Conservation (phyloP, 2,797 vertebrate genomes). For the Furcifer pardalis region DNA sequence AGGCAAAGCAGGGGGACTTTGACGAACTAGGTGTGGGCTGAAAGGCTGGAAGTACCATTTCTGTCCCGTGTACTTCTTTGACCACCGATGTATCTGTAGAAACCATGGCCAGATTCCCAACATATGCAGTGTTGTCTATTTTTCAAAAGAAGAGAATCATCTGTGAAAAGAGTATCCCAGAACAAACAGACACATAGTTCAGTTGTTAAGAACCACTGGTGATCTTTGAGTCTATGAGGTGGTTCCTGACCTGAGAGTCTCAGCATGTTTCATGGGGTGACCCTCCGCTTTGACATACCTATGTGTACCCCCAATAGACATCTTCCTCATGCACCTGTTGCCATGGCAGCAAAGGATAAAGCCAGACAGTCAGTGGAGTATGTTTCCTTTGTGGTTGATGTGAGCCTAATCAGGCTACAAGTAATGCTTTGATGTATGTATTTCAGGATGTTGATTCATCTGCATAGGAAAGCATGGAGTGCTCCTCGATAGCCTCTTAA, state of each 20-base stretch:
- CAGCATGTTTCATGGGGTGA: not conserved
- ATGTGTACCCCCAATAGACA: not conserved
- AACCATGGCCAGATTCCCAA: not conserved
- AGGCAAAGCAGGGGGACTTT: too few relatives aligned
- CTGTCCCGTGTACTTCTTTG: not conserved
- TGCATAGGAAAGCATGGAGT: not conserved
- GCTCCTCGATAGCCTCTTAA: not conserved
- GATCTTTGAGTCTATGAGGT: too few relatives aligned
- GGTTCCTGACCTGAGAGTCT: not conserved
- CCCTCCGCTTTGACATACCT: not conserved
- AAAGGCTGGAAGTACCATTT: not conserved
- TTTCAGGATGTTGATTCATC: not conserved
- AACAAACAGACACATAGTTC: not conserved
- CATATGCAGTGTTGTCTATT: not conserved
- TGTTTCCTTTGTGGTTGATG: not conserved
- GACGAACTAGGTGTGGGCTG: not conserved
- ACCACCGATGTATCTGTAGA: not conserved
- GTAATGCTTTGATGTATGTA: not conserved
- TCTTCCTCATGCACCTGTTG: constrained; percentile 4
- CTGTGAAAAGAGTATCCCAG: not conserved
- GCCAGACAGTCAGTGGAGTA: not conserved
- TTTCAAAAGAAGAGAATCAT: not conserved
- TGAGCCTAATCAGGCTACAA: not conserved
- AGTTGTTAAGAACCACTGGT: too few relatives aligned
- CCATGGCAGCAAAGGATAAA: not conserved